Percentiles rank a stretch among this genome's conserved stretches.
These are phyloP conservation scores for Sebastiscus albofasciatus DNA, from an alignment of 2,797 vertebrate species.

Conservation along the genomic window DNA sequence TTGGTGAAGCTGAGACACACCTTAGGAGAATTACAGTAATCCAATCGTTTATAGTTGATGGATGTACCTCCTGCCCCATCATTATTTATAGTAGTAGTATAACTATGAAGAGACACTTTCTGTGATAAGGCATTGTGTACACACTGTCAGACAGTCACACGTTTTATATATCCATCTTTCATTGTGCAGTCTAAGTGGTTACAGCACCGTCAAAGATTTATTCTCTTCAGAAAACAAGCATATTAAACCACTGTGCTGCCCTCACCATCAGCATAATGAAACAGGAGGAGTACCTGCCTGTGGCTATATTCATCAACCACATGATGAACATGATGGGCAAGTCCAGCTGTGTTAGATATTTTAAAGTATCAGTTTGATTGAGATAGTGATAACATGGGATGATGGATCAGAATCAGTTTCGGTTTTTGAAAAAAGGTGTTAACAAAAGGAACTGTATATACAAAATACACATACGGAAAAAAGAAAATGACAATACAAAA, in stretches of 20 bases:
- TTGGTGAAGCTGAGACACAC: not conserved
- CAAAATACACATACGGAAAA: no score
- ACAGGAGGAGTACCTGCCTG: conserved; percentile 29
- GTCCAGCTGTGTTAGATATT: not conserved
- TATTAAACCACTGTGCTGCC: conserved; percentile 14
- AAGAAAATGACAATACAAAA: no score
- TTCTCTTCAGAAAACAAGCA: conserved; percentile 17
- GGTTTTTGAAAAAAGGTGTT: no score
- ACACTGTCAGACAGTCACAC: not conserved
- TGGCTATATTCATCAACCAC: conserved; percentile 26
- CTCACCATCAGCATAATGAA: conserved; percentile 25
- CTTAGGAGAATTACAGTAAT: not conserved
- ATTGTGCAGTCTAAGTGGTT: not conserved
- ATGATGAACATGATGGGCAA: conserved; percentile 2
- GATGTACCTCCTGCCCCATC: not conserved
- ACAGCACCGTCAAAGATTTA: not conserved
- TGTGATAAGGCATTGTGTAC: not conserved
- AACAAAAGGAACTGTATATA: no score
- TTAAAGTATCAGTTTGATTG: not conserved
- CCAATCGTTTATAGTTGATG: not conserved
- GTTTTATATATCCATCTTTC: conserved; percentile 19
- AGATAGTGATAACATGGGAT: no score
- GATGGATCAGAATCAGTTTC: no score
- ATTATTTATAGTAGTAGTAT: not conserved
- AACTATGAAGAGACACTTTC: not conserved